phyloP scores from a whole-genome alignment of 2,113 vertebrate genomes.

The Rhinoderma darwinii region DNA sequence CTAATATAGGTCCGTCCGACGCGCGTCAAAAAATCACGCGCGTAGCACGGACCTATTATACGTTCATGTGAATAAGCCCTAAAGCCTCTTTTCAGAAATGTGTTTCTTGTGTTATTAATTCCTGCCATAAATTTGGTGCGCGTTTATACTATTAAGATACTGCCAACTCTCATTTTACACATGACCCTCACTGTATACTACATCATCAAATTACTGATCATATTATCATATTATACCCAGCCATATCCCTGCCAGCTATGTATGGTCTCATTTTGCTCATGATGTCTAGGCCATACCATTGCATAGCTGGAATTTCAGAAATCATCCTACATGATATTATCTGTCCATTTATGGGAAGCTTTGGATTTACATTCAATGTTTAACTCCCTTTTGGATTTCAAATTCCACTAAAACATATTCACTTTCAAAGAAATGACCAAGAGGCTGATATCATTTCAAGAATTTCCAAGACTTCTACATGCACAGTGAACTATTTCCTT shows the following conservation, averaged over 20 bases:
- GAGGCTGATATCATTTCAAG: neutral
- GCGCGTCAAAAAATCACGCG: too few species aligned
- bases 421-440: neutral
- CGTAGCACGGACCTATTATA: too few species aligned
- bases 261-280: neutral
- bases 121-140: neutral
- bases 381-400: neutral
- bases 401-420: neutral
- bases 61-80: too few species aligned
- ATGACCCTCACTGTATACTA: neutral
- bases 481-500: neutral
- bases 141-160: neutral
- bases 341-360: neutral
- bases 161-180: neutral
- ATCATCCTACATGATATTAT: neutral
- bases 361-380: neutral
- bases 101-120: neutral
- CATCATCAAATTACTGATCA: neutral
- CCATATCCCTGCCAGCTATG: neutral
- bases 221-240: neutral
- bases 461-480: neutral
- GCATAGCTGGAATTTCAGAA: neutral
- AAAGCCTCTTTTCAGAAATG: neutral
- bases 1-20: too few species aligned
- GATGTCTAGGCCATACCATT: neutral